Base-by-base conservation (phyloP, 2,797 vertebrate species). In the Onychomys torridus region DNA sequence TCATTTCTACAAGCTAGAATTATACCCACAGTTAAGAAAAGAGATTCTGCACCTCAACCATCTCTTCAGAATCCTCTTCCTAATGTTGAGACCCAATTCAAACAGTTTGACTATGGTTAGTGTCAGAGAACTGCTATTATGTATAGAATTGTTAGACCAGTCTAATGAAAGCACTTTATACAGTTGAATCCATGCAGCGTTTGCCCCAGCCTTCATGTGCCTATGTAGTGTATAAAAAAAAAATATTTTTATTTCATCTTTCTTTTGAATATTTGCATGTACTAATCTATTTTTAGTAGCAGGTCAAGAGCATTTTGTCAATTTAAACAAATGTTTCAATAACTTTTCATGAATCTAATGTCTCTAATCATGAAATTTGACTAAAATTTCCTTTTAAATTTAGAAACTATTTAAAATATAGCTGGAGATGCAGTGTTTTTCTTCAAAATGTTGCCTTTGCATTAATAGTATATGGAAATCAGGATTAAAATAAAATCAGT, bases 271-370 rank as follows among this genome's bases (percentile, higher is more conserved):
- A 13, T 89, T 52, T 89, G 55, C 63, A 78, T 93, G 29, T 11
- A 81, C 88, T 91, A 57, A 85, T 86, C 32, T 23, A 81, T 57
- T 92, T 93, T 17, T 59, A 67, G 0, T 82, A 75, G 59, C 34
- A 88, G 65, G 84, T 75, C 71, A 85, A 77, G 32, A 90, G 16
- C 55, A 90, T 10, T 67, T 21, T 14, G 16, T 52, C 19, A 81
- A 49, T 84, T 77, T 59, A 27, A 81, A 27, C 27, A 93, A 95
- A 85, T 46, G 40, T 91, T 93, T 92, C 46, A 78, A 61, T 89
- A 90, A 91, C 29, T 92, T 94, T 97, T 96, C 61, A 61, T 25
- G 37, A 71, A 52, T 88, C 55, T 95, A 90, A 63, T 91, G 93
- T 21, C 21, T 25, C 11, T 90, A 8, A 67, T 87, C 67, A 92